Conservation (phyloP, 2,888 invertebrate species). For the Noctua janthina region DNA sequence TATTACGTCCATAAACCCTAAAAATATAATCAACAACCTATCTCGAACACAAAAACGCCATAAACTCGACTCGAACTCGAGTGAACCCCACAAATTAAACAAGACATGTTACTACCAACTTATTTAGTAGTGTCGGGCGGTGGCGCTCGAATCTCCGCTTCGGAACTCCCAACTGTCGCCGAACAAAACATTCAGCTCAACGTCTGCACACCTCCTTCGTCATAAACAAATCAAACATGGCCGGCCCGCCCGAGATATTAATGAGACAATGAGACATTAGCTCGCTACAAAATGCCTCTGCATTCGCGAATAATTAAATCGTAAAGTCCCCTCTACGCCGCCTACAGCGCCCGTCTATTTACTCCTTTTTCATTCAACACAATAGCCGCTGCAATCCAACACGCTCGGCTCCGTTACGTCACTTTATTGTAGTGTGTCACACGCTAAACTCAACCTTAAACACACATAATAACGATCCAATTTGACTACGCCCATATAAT, state of each 20-base stretch:
- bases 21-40: slow-evolving; percentile 13
- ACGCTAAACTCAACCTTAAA: slow-evolving; percentile 69
- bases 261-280: slow-evolving; percentile 91
- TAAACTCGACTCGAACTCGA: slow-evolving; percentile 28
- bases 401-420: slow-evolving; percentile 79
- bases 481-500: slow-evolving; percentile 56
- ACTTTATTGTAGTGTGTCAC: slow-evolving; percentile 69
- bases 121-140: slow-evolving; percentile 56
- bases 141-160: slow-evolving; percentile 67
- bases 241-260: slow-evolving; percentile 89
- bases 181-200: slow-evolving; percentile 73
- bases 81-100: slow-evolving; percentile 47
- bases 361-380: slow-evolving; percentile 91
- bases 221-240: slow-evolving; percentile 91
- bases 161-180: slow-evolving; percentile 65
- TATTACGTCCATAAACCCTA: not conserved
- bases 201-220: slow-evolving; percentile 83
- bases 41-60: slow-evolving; percentile 6
- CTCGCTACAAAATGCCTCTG: slow-evolving; percentile 90
- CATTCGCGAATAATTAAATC: slow-evolving; percentile 91
- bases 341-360: slow-evolving; percentile 89
- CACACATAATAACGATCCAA: slow-evolving; percentile 59
- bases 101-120: slow-evolving; percentile 58
- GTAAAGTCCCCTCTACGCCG: slow-evolving; percentile 90
- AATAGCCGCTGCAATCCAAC: slow-evolving; percentile 89